Conservation (phyloP, 2,888 invertebrate genomes). For the Metellina segmentata region DNA sequence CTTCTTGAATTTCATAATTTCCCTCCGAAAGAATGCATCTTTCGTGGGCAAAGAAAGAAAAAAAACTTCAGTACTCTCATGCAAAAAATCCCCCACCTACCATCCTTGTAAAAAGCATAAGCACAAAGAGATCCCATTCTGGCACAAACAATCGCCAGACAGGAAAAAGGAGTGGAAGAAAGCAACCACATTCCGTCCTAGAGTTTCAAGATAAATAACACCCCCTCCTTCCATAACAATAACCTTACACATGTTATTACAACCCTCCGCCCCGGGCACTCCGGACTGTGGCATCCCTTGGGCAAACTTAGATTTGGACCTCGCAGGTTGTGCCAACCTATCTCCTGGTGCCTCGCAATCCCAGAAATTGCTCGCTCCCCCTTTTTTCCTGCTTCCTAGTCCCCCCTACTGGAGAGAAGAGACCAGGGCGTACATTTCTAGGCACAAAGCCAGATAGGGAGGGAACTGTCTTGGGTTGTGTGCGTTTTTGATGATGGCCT, state of each 20-base stretch:
- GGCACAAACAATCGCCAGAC: not conserved
- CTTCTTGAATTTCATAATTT: not conserved
- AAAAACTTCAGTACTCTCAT: not conserved
- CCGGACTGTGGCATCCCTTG: slow-evolving; percentile 17
- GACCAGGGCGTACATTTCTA: slow-evolving; percentile 5
- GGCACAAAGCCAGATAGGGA: slow-evolving; percentile 39
- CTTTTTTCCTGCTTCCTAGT: not conserved
- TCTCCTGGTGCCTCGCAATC: slow-evolving; percentile 39
- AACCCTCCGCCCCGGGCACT: not conserved
- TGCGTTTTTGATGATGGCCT: slow-evolving; percentile 8
- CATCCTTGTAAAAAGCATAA: not conserved
- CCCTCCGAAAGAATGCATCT: not conserved
- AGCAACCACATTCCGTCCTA: not conserved
- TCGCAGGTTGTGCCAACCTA: not conserved
- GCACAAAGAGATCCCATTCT: slow-evolving; percentile 17
- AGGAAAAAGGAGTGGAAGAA: slow-evolving; percentile 7
- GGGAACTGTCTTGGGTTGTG: not conserved
- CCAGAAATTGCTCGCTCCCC: slow-evolving; percentile 52
- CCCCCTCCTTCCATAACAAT: slow-evolving; percentile 55
- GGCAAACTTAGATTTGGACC: slow-evolving; percentile 57
- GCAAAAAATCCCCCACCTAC: not conserved
- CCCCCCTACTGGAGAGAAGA: not conserved
- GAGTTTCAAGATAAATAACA: slow-evolving; percentile 44
- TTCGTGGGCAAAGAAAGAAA: not conserved
- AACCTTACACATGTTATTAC: slow-evolving; percentile 64